Conservation (phyloP, 2,797 vertebrate species). For the Typhlichthys eigenmanni region DNA sequence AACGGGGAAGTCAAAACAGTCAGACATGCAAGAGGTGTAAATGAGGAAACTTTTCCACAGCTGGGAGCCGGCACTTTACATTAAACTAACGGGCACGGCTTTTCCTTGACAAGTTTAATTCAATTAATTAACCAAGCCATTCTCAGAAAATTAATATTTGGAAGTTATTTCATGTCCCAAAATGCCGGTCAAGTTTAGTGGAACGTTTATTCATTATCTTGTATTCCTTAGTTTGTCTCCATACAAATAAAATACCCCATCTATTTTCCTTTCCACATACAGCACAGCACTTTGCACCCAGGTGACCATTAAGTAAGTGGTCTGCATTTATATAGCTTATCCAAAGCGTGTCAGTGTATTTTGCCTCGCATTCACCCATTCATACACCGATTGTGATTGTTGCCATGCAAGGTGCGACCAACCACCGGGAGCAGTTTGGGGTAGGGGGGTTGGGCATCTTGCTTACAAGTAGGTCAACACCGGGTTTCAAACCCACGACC, state of each 20-base stretch:
- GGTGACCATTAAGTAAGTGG: not conserved
- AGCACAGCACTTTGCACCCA: too few relatives aligned
- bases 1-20: conserved; percentile 9
- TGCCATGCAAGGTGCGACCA: too few relatives aligned
- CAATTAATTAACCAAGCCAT: conserved; percentile 42
- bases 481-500: too few relatives aligned
- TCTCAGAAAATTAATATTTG: conserved; percentile 36
- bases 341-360: too few relatives aligned
- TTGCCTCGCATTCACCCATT: too few relatives aligned
- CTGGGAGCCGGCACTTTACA: conserved; percentile 31
- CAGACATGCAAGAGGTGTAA: conserved; percentile 21
- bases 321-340: too few relatives aligned
- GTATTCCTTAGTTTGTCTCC: not conserved
- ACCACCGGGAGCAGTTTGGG: too few relatives aligned
- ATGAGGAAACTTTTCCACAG: conserved; percentile 23
- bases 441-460: too few relatives aligned
- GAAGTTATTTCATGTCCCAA: conserved; percentile 28
- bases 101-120: conserved; percentile 33
- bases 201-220: not conserved
- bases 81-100: conserved; percentile 9
- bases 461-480: too few relatives aligned
- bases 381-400: too few relatives aligned
- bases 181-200: conserved; percentile 23
- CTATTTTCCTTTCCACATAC: not conserved
- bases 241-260: not conserved